Percentiles rank a stretch among this genome's conserved stretches.
Evolutionary conservation across 23 tunicate genomes (phyloP).

Genomic region (Botrylloides violaceus): DNA sequence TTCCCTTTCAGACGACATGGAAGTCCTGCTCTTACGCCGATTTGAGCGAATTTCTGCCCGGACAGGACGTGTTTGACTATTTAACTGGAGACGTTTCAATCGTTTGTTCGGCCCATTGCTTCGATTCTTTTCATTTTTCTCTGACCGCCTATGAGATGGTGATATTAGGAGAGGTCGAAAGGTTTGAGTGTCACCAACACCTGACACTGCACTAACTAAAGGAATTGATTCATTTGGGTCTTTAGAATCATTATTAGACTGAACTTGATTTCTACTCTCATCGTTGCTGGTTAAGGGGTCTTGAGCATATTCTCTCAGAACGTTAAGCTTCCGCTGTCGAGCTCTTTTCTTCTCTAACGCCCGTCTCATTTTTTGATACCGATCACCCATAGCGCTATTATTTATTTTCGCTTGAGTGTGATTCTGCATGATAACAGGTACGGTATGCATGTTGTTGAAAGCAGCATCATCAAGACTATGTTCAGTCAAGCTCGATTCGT

Average conservation of each 20-base stretch:
- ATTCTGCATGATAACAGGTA: slow-evolving; percentile 54
- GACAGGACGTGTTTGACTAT: slow-evolving; percentile 6
- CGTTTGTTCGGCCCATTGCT: not conserved
- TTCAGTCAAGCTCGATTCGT: slow-evolving; percentile 72
- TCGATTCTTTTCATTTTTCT: not conserved
- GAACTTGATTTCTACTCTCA: slow-evolving; percentile 1
- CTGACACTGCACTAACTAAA: not conserved
- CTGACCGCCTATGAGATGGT: not conserved
- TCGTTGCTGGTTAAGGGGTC: slow-evolving; percentile 85
- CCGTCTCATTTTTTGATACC: slow-evolving; percentile 61
- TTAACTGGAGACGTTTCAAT: not conserved
- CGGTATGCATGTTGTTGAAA: slow-evolving; percentile 79
- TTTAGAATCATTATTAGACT: not conserved
- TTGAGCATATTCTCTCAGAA: slow-evolving; percentile 76
- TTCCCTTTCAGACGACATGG: slow-evolving; percentile 13
- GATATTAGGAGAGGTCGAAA: slow-evolving; percentile 7
- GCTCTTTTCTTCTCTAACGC: slow-evolving; percentile 43
- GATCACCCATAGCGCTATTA: slow-evolving; percentile 32
- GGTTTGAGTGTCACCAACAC: not conserved
- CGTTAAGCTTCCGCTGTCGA: slow-evolving; percentile 38
- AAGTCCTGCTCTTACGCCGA: not conserved
- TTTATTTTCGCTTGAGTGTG: slow-evolving; percentile 32
- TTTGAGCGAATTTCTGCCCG: not conserved
- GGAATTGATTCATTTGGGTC: slow-evolving; percentile 15
- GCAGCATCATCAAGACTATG: slow-evolving; percentile 61